Conservation (phyloP, 2,888 invertebrate species). For the Galerucella nymphaeae region DNA sequence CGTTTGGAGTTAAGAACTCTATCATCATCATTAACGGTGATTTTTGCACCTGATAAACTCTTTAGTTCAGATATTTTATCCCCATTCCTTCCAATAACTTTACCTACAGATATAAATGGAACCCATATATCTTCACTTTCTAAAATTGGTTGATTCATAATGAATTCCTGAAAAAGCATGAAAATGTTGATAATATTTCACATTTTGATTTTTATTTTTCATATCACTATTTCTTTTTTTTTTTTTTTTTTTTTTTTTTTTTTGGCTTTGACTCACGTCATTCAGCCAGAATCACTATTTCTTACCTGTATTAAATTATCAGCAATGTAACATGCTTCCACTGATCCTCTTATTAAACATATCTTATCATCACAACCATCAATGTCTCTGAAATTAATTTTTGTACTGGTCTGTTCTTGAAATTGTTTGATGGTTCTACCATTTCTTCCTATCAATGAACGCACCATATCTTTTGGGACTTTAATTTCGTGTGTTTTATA, state of each 20-base stretch:
- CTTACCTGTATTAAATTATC: constrained; percentile 72
- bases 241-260: no score
- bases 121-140: constrained; percentile 76
- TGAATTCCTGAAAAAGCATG: constrained; percentile 65
- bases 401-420: constrained; percentile 78
- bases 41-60: constrained; percentile 77
- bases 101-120: constrained; percentile 74
- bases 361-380: constrained; percentile 70
- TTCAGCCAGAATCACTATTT: background rate
- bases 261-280: no score
- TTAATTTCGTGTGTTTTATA: constrained; percentile 69
- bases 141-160: constrained; percentile 75
- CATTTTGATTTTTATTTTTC: no score
- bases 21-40: constrained; percentile 67
- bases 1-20: constrained; percentile 49
- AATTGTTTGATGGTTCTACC: constrained; percentile 82
- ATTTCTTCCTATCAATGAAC: constrained; percentile 77
- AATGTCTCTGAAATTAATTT: constrained; percentile 68
- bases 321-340: constrained; percentile 76
- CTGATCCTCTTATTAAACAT: constrained; percentile 78
- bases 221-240: background rate
- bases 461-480: constrained; percentile 73
- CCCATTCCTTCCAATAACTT: constrained; percentile 81
- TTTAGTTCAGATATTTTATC: constrained; percentile 79
- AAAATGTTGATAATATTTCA: background rate